A percentile compares a stretch with the other conserved stretches of the same genome.
Conservation (phyloP, 2,113 vertebrate genomes). For the Cyanoramphus novaezelandiae region DNA sequence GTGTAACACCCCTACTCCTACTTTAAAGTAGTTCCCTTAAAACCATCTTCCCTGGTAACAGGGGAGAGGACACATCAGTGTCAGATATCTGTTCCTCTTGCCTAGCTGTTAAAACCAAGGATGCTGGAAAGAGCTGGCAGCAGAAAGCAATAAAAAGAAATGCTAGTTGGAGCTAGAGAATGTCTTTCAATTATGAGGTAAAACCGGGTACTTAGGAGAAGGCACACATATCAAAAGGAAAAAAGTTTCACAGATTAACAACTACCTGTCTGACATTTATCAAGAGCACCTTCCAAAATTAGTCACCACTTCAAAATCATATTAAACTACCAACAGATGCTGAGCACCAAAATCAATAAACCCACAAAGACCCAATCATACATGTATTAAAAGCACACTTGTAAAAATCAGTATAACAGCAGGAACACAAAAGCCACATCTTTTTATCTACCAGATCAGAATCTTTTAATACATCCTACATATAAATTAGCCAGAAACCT, state of each 20-base stretch:
- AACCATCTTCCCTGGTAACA: not conserved
- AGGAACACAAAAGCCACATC: not conserved
- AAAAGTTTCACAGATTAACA: not conserved
- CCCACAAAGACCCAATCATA: accelerated
- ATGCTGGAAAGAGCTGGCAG: not conserved
- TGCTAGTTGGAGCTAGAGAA: not conserved
- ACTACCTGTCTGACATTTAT: not conserved
- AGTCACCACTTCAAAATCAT: not conserved
- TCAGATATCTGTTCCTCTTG: not conserved
- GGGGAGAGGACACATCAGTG: not conserved
- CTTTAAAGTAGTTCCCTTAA: not conserved
- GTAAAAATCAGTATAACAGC: not conserved
- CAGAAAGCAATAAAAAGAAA: not conserved
- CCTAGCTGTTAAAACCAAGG: not conserved
- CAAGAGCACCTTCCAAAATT: not conserved
- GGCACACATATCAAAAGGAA: not conserved
- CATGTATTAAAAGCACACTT: not conserved
- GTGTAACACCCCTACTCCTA: not conserved
- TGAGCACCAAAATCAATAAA: not conserved
- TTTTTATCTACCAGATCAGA: not conserved
- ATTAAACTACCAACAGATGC: not conserved
- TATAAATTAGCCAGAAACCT: not conserved
- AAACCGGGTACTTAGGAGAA: not conserved
- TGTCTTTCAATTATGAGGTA: not conserved
- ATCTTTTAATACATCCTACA: not conserved